Percentiles rank a stretch among this genome's conserved stretches.
Conservation (phyloP, 2,888 invertebrate species). For the Trissonchulus sp. region DNA sequence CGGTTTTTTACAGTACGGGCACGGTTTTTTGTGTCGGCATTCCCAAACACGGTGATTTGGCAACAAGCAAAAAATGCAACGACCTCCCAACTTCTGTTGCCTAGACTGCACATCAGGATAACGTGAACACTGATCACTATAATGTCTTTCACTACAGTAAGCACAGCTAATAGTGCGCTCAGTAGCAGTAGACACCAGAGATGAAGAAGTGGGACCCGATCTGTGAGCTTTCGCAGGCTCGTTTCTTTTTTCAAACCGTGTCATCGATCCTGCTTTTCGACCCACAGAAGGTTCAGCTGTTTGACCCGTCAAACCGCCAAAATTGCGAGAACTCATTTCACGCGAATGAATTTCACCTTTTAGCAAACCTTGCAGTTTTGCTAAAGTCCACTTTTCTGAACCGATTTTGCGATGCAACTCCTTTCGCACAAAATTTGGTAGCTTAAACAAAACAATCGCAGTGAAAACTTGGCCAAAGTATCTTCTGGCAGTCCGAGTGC, state of each 20-base stretch:
- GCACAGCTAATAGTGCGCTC: not conserved
- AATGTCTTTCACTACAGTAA: constrained; percentile 1
- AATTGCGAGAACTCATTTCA: not conserved
- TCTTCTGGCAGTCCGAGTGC: too few species aligned
- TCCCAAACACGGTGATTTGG: not conserved
- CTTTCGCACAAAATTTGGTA: constrained; percentile 11
- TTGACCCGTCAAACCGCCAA: not conserved
- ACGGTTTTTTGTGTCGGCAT: not conserved
- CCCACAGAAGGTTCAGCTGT: not conserved
- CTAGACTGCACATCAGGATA: constrained; percentile 12
- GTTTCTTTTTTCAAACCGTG: too few species aligned
- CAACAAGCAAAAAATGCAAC: not conserved
- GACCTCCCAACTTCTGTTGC: not conserved
- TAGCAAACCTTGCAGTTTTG: not conserved
- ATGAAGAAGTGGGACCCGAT: not conserved
- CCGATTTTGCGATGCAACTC: constrained; percentile 16
- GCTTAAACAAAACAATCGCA: constrained; percentile 15
- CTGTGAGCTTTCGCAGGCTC: not conserved
- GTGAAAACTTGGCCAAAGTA: constrained; percentile 19
- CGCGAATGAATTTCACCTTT: constrained; percentile 19
- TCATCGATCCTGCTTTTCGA: too few species aligned
- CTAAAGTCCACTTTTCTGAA: not conserved
- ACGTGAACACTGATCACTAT: constrained; percentile 16
- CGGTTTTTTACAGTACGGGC: not conserved
- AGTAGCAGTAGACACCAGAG: not conserved